These are phyloP conservation scores for Heterodera filipjevi DNA, from an alignment of 2,888 invertebrate species.

Conservation along the genomic window DNA sequence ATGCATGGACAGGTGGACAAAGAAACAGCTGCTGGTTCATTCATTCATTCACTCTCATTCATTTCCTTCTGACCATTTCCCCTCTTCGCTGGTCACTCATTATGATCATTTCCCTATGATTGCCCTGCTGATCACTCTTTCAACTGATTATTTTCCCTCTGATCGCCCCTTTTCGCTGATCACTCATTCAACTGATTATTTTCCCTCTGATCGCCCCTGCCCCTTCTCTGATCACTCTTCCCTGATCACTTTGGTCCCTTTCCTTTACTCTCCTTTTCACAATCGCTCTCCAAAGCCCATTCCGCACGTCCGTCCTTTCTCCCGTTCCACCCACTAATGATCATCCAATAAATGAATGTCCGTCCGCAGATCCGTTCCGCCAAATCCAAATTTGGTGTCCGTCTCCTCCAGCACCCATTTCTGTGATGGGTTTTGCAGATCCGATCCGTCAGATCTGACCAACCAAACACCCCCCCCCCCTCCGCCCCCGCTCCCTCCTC, in stretches of 20 bases:
- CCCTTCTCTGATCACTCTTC: neutral
- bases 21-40: too few relatives aligned
- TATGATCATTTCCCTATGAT: too few relatives aligned
- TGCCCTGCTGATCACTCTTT: too few relatives aligned
- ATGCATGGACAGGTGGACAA: constrained; percentile 64
- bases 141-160: too few relatives aligned
- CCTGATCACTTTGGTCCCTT: neutral
- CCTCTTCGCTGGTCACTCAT: too few relatives aligned
- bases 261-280: neutral
- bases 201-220: neutral
- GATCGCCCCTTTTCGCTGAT: too few relatives aligned
- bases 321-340: constrained; percentile 3
- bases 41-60: too few relatives aligned
- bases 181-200: neutral
- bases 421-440: constrained; percentile 3
- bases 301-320: constrained; percentile 7
- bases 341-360: constrained; percentile 18
- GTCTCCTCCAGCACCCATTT: neutral
- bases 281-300: neutral
- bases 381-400: constrained; percentile 11
- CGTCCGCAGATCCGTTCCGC: constrained; percentile 1
- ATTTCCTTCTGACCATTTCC: too few relatives aligned
- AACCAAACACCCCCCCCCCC: constrained; percentile 1
- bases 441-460: neutral
- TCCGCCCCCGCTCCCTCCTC: too few relatives aligned